Evolutionary conservation across 2,797 vertebrate species (phyloP), one percentile per base, ranked within the genome.

Genomic region (Botia almorhae): DNA sequence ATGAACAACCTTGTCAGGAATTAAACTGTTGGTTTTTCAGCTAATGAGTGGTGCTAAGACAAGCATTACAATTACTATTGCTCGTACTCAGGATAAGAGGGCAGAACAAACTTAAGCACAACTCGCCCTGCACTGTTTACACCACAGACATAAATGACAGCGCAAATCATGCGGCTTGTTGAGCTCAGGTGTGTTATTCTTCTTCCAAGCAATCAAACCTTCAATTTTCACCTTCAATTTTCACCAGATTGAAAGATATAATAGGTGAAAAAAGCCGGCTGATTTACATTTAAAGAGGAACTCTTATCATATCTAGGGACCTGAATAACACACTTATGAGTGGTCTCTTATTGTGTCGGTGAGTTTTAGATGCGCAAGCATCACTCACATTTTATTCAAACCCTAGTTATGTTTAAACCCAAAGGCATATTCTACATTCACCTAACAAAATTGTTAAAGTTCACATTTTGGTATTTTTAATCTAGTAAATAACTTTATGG

Each of bases 161-260:
- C 46, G 69, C 55, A 46, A 61, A 69, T 69, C 26, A 36, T 23
- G n/a, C 13, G 2, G n/a, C 16, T 78, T 70, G 17, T 78, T 70
- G 13, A 61, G 17, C 21, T 29, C 23, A 78, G 76, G 23, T 70
- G 55, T 70, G 67, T 14, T 36, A 60, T 77, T 77, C 29, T 12
- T 61, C 60, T 73, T 58, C 43, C 29, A 16, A 53, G 48, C 16
- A 64, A 76, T 76, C 61, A 64, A 61, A 75, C 46, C 8, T 65
- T 13, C n/a, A 21, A 33, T 65, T 76, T 55, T 76, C 13, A 29
- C 60, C 60, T 11, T 13, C n/a, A 21, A 33, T 65, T 76, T 55
- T 76, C 13, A 29, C 60, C 60, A 2, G 23, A 26, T 21, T 6
- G 60, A 63, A 63, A 63, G 26, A 63, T 17, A 21, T 29, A 63